These are phyloP conservation scores for Lottia scabra DNA, from an alignment of 2,888 invertebrate genomes.

Conservation along the genomic window DNA sequence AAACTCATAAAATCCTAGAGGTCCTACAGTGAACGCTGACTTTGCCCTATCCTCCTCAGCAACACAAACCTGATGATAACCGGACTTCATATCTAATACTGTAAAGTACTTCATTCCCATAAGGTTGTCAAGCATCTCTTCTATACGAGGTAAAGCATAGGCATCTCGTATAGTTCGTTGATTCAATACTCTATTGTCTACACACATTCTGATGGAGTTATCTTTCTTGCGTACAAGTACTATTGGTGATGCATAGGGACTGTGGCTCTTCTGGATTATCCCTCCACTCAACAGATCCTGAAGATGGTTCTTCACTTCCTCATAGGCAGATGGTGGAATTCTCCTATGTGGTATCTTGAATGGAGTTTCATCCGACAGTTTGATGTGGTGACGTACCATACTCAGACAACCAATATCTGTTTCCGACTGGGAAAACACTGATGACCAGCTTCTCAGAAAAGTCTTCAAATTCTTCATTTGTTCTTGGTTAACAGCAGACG, in stretches of 20 bases:
- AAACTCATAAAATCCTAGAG: neutral
- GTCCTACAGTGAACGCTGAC: neutral
- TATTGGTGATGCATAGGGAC: neutral
- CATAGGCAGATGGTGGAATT: neutral
- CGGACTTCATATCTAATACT: conserved; percentile 5
- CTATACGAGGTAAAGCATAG: too few relatives aligned
- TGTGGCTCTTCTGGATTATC: neutral
- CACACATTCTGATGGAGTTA: too few relatives aligned
- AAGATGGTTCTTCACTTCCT: neutral
- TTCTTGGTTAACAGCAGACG: neutral
- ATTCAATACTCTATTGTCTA: too few relatives aligned
- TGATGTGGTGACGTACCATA: too few relatives aligned
- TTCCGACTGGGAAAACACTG: too few relatives aligned
- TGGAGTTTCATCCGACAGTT: too few relatives aligned
- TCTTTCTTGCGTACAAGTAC: neutral
- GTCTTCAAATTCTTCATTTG: neutral
- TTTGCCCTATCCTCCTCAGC: neutral
- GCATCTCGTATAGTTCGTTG: too few relatives aligned
- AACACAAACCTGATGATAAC: neutral
- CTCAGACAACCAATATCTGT: too few relatives aligned
- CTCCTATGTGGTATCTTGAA: conserved; percentile 8
- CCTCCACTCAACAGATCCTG: neutral
- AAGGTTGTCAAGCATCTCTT: too few relatives aligned
- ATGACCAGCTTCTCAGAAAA: neutral
- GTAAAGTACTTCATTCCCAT: too few relatives aligned